Conservation (phyloP, 2,797 vertebrate genomes). For the Rhabdophis nuchalis region DNA sequence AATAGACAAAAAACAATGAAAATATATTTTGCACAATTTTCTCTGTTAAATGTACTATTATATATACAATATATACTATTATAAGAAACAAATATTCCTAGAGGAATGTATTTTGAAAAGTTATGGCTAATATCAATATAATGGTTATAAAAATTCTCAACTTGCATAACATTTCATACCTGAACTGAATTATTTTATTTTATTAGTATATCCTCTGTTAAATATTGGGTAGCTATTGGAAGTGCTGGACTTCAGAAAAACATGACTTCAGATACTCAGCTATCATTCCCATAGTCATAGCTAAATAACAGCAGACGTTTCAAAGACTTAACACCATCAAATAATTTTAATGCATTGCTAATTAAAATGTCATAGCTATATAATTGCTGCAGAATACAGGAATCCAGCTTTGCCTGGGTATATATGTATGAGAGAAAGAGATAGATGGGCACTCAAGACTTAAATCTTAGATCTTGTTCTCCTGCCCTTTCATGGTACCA, state of each 20-base stretch:
- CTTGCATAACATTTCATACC: not conserved
- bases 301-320: not conserved
- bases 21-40: not conserved
- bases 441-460: not conserved
- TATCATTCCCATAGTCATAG: not conserved
- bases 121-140: not conserved
- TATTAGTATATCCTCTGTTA: not conserved
- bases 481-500: not conserved
- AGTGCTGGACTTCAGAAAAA: not conserved
- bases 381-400: not conserved
- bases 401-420: not conserved
- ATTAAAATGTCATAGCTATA: not conserved
- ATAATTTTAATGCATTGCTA: not conserved
- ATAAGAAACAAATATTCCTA: not conserved
- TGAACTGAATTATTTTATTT: not conserved
- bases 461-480: not conserved
- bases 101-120: not conserved
- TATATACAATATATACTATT: not conserved
- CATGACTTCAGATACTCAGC: not conserved
- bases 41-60: not conserved
- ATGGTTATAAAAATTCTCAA: not conserved
- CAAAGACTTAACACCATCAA: not conserved
- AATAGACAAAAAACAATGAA: not conserved
- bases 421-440: not conserved
- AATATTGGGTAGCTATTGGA: not conserved